A percentile compares a stretch with the other conserved stretches of the same genome.
Evolutionary conservation across 2,113 vertebrate species (phyloP).

Genomic region (Siniperca knerii): DNA sequence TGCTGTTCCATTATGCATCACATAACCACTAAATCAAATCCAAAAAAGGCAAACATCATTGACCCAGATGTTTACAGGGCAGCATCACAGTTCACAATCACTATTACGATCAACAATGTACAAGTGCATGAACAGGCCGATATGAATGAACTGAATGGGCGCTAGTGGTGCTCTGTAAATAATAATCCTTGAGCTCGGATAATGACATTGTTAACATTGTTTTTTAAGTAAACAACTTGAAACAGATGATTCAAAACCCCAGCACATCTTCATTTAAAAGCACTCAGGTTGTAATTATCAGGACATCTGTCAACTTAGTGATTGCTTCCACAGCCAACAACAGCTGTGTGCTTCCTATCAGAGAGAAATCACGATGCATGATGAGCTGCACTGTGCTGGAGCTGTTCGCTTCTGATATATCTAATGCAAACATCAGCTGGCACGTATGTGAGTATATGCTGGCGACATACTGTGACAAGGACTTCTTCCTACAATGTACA

Average conservation of each 20-base stretch:
- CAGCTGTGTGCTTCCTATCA: neutral
- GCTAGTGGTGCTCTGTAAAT: constrained; percentile 35
- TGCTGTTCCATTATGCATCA: constrained; percentile 36
- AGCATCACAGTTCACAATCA: constrained; percentile 36
- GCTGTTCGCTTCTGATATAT: neutral
- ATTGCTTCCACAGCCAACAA: constrained; percentile 4
- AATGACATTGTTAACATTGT: constrained; percentile 59
- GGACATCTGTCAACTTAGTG: constrained; percentile 45
- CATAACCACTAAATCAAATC: constrained; percentile 51
- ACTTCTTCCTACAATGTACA: too few relatives aligned
- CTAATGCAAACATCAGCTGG: neutral
- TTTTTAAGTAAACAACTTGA: constrained; percentile 70
- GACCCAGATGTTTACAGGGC: constrained; percentile 70
- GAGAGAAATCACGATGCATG: neutral
- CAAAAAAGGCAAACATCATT: constrained; percentile 65
- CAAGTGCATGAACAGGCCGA: constrained; percentile 58
- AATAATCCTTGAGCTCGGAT: constrained; percentile 50
- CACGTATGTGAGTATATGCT: neutral
- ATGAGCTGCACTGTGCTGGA: neutral
- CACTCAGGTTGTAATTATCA: constrained; percentile 65
- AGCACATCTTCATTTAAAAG: constrained; percentile 53
- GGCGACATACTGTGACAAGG: neutral
- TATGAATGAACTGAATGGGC: constrained; percentile 62
- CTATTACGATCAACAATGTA: constrained; percentile 45
- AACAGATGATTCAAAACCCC: constrained; percentile 58